Conservation (phyloP, 2,888 invertebrate genomes). For the Caenorhabditis sp. region DNA sequence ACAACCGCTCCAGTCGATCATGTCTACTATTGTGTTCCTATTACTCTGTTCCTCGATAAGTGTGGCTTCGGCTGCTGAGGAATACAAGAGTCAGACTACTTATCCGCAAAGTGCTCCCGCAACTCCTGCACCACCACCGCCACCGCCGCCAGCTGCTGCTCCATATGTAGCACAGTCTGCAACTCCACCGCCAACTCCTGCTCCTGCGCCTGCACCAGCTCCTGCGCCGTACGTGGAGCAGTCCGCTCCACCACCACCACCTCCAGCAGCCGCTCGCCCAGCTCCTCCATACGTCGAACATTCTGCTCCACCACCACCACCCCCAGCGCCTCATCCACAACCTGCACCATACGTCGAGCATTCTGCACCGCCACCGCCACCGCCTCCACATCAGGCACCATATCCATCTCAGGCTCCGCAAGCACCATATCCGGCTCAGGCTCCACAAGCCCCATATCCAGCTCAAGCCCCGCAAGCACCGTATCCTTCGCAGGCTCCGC, state of each 20-base stretch:
- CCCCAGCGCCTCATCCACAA: constrained; percentile 27
- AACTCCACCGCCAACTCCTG: constrained; percentile 20
- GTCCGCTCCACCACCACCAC: not conserved
- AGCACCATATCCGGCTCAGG: not conserved
- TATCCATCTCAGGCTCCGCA: constrained; percentile 23
- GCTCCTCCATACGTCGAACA: constrained; percentile 21
- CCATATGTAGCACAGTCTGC: constrained; percentile 36
- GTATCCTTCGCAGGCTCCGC: constrained; percentile 2
- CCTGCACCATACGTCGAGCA: constrained; percentile 28
- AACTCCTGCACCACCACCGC: constrained; percentile 22
- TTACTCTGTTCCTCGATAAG: constrained; percentile 11
- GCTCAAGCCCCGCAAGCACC: constrained; percentile 9
- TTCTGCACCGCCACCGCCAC: constrained; percentile 44
- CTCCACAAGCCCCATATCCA: constrained; percentile 16
- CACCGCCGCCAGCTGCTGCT: constrained; percentile 26
- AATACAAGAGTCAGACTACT: constrained; percentile 48
- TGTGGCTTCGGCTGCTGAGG: constrained; percentile 32
- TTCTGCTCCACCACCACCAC: constrained; percentile 22
- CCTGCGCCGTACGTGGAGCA: not conserved
- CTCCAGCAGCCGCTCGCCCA: constrained; percentile 11
- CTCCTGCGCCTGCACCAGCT: constrained; percentile 17
- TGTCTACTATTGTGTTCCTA: constrained; percentile 38
- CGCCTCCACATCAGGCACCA: constrained; percentile 34
- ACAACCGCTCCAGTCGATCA: constrained; percentile 47
- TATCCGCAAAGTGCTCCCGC: constrained; percentile 46